These are phyloP conservation scores for Rhinogobio ventralis DNA, from an alignment of 2,797 vertebrate genomes.

Conservation along the genomic window DNA sequence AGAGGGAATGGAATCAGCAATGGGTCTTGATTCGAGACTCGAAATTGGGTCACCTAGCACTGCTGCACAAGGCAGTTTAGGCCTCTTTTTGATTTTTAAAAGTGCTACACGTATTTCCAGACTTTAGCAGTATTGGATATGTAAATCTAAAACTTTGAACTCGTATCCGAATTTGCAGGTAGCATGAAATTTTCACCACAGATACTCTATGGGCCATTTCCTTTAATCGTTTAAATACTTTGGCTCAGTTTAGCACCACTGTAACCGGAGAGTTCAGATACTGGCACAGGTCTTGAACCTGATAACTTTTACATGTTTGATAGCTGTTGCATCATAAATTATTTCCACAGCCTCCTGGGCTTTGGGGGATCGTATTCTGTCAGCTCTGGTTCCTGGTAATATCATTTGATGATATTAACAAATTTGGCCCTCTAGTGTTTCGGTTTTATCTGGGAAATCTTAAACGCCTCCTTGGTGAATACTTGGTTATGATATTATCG, in stretches of 20 bases:
- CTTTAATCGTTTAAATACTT: conserved; percentile 94
- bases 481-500: conserved; percentile 96
- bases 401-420: conserved; percentile 99
- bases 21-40: background rate
- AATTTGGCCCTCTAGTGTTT: conserved; percentile 98
- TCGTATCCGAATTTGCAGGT: background rate
- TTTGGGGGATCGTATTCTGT: conserved; percentile 90
- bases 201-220: conserved; percentile 89
- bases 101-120: background rate
- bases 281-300: conserved; percentile 88
- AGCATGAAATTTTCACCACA: conserved; percentile 43
- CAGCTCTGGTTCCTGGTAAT: conserved; percentile 94
- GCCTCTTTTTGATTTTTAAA: background rate
- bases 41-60: background rate
- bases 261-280: conserved; percentile 88
- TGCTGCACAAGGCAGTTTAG: background rate
- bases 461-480: conserved; percentile 96
- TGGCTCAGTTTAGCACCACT: conserved; percentile 79
- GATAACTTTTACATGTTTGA: conserved; percentile 98
- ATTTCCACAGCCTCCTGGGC: conserved; percentile 90
- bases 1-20: background rate
- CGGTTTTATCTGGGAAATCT: conserved; percentile 96
- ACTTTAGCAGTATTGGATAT: background rate
- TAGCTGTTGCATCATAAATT: conserved; percentile 98
- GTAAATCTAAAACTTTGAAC: background rate